Evolutionary conservation across 2,113 vertebrate genomes (phyloP), one percentile per base, ranked within the genome.

Genomic region (Pantherophis guttatus): DNA sequence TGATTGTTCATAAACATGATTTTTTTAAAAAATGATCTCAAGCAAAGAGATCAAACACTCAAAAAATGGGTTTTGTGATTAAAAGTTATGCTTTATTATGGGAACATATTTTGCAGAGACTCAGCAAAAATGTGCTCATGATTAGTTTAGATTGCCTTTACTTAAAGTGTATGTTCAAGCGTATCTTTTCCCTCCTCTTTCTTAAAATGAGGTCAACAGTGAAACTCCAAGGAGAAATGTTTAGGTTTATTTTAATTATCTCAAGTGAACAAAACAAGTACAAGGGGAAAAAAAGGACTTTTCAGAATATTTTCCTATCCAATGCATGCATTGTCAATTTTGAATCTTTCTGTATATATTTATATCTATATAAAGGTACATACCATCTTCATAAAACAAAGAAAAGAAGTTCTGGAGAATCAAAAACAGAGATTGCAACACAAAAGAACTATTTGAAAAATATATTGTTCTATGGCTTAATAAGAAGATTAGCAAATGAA

Each of bases 41-140:
- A 96, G 53, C 48, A 85, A 48, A 53, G 62, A 89, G 5, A 96
- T 95, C 95, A 95, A 39, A 29, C 11, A 65, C 26, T 23, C 29
- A 88, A 91, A 94, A 90, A 95, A 95, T 91, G 29, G 89, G 33
- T 48, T 58, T 3, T 29, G 75, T 95, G 95, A 97, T 97, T 93
- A 96, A 97, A 97, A 97, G 94, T 93, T 97, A 94, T 94, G 59
- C 86, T 95, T 8, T 90, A 88, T 94, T 95, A 94, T 0, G 0
- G 55, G 5, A 86, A 96, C 91, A 94, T 95, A 92, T 96, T 94
- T 90, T 95, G 50, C 95, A 21, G 15, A 91, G 87, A 33, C 91
- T 58, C 94, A 91, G 95, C 91, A 96, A 96, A 95, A 91, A 90
- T 0, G 0, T 88, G 96, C 95, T 96, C 92, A 96, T 92, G 11